Percentiles rank a stretch among this genome's conserved stretches.
Conservation (phyloP, 2,113 vertebrate species). For the Hippocampus abdominalis region DNA sequence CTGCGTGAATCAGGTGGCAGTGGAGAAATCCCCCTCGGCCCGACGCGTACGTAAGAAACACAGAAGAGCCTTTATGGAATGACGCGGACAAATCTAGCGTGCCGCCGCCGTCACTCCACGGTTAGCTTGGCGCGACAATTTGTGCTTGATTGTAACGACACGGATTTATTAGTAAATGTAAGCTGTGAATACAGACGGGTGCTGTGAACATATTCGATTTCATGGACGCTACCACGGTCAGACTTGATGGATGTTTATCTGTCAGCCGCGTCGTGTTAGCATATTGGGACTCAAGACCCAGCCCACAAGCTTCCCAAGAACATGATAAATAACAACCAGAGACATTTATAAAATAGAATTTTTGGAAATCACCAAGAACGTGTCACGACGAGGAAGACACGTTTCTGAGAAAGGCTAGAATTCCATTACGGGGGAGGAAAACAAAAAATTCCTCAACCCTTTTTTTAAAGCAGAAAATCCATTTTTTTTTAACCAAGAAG, state of each 20-base stretch:
- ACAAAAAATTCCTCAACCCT: slow-evolving; percentile 11
- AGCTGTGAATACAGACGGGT: slow-evolving; percentile 20
- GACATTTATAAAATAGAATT: slow-evolving; percentile 11
- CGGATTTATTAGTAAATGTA: background rate
- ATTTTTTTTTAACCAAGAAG: too few relatives aligned
- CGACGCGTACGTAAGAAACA: slow-evolving; percentile 48
- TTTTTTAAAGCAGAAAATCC: slow-evolving; percentile 44
- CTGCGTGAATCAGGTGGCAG: slow-evolving; percentile 66
- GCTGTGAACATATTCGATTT: slow-evolving; percentile 28
- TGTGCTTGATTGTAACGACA: background rate
- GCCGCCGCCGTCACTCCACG: slow-evolving; percentile 23
- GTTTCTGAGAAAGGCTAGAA: slow-evolving; percentile 12
- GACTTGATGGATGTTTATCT: background rate
- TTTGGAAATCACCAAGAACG: background rate
- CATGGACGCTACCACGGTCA: slow-evolving; percentile 1
- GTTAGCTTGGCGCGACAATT: slow-evolving; percentile 1
- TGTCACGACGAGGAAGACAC: slow-evolving; percentile 4
- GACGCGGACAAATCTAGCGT: slow-evolving; percentile 34
- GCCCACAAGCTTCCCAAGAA: slow-evolving; percentile 18
- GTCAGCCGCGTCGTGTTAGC: background rate
- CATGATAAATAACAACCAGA: slow-evolving; percentile 28
- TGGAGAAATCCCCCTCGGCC: slow-evolving; percentile 63
- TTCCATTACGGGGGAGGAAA: background rate
- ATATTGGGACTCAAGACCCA: slow-evolving; percentile 7
- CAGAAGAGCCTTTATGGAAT: slow-evolving; percentile 55